Percentiles rank a stretch among this genome's conserved stretches.
Conservation (phyloP, 1,140 invertebrate genomes). For the Bicyclus anynana region DNA sequence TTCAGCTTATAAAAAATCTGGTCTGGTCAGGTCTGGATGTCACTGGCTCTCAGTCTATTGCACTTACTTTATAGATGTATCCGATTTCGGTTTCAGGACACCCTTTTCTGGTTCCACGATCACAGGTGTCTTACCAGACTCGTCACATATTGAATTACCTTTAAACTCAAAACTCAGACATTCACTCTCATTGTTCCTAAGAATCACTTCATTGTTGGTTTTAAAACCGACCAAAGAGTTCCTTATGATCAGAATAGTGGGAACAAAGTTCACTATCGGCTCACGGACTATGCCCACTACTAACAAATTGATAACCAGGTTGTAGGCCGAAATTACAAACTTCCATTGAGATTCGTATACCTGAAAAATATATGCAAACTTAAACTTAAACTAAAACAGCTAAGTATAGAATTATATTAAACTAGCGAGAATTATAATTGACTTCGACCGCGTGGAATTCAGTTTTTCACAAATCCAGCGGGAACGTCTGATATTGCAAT, state of each 20-base stretch:
- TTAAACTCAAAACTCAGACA: constrained; percentile 60
- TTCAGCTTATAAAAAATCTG: too few relatives aligned
- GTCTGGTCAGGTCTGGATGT: too few relatives aligned
- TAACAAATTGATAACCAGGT: constrained; percentile 46
- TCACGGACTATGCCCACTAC: constrained; percentile 62
- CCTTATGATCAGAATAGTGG: constrained; percentile 56
- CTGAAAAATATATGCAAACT: constrained; percentile 37
- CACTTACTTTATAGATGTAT: constrained; percentile 58
- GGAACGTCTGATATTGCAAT: too few relatives aligned
- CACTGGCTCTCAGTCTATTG: too few relatives aligned
- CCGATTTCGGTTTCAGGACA: constrained; percentile 49
- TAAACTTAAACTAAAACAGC: neutral
- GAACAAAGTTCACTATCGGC: constrained; percentile 56
- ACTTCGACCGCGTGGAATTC: too few relatives aligned
- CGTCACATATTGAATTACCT: constrained; percentile 63
- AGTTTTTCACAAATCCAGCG: too few relatives aligned
- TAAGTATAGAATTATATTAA: too few relatives aligned
- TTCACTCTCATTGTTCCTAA: constrained; percentile 61
- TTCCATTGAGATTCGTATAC: constrained; percentile 66
- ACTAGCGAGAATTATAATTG: too few relatives aligned
- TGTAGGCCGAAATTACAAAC: constrained; percentile 47
- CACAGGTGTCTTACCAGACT: constrained; percentile 59
- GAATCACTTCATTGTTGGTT: constrained; percentile 39
- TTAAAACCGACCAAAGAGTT: constrained; percentile 64
- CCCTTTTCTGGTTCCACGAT: constrained; percentile 53